Percentiles rank a stretch among this genome's conserved stretches.
Evolutionary conservation across 1,140 invertebrate genomes (phyloP).

Genomic region (Drosophila novamexicana): DNA sequence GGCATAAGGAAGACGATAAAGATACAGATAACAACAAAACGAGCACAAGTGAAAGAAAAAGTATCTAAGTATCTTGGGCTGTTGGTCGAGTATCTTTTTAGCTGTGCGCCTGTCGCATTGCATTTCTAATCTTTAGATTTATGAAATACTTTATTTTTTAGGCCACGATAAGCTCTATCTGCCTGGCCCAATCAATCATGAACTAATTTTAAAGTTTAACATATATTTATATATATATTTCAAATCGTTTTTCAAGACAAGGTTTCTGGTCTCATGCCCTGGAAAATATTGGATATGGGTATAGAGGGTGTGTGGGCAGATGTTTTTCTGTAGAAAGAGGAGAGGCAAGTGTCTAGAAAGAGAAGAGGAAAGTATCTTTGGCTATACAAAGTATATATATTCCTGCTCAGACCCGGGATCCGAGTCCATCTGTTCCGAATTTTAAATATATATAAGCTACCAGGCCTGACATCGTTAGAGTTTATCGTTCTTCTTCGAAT

Average conservation of each 20-base stretch:
- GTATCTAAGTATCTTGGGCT: conserved; percentile 4
- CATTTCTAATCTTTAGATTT: conserved; percentile 11
- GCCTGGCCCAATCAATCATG: conserved; percentile 25
- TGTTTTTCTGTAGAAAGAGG: no score
- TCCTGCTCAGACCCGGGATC: no score
- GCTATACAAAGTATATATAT: no score
- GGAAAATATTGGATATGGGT: no score
- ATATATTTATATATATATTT: not conserved
- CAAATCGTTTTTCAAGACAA: no score
- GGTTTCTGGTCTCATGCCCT: no score
- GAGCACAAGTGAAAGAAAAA: conserved; percentile 2
- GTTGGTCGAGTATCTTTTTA: not conserved
- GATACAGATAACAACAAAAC: conserved; percentile 20
- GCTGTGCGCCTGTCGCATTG: not conserved
- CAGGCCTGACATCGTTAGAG: no score
- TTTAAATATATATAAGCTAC: not conserved
- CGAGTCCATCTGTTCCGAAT: no score
- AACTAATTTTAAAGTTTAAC: conserved; percentile 27
- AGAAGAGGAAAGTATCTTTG: no score
- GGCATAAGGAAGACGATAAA: conserved; percentile 48
- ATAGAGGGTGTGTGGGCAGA: no score
- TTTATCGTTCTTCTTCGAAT: no score
- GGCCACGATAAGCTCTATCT: conserved; percentile 21
- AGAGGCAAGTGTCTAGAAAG: no score
- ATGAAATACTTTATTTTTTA: conserved; percentile 16